These are phyloP conservation scores for Formica exsecta DNA, from an alignment of 1,140 invertebrate species.

Conservation along the genomic window DNA sequence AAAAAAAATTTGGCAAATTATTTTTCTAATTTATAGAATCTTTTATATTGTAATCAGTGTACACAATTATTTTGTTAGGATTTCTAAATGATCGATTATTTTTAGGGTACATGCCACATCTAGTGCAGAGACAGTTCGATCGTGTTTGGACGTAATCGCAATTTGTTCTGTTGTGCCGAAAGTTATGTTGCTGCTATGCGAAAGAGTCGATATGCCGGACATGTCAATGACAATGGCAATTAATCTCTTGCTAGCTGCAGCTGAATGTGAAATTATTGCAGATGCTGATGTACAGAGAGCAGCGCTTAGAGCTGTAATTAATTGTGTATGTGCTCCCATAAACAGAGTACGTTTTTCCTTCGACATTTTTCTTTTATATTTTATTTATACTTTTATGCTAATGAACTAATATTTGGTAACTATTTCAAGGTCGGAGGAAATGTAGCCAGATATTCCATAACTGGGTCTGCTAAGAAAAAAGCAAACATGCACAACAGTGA, in stretches of 20 bases:
- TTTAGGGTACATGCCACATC: conserved; percentile 81
- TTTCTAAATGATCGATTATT: conserved; percentile 55
- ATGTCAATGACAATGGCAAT: conserved; percentile 91
- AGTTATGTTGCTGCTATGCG: conserved; percentile 93
- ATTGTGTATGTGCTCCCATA: conserved; percentile 97
- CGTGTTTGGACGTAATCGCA: conserved; percentile 95
- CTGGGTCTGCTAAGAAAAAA: conserved; percentile 91
- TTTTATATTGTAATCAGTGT: background rate
- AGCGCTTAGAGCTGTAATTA: conserved; percentile 95
- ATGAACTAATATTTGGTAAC: background rate
- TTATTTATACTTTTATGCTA: conserved; percentile 19
- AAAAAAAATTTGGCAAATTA: conserved; percentile 18
- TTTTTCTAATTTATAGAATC: conserved; percentile 28
- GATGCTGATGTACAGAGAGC: conserved; percentile 97
- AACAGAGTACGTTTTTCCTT: conserved; percentile 88
- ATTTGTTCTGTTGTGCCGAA: conserved; percentile 96
- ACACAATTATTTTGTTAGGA: conserved; percentile 9
- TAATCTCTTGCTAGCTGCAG: conserved; percentile 93
- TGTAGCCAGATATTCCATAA: conserved; percentile 89
- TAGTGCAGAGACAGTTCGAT: conserved; percentile 95
- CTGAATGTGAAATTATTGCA: conserved; percentile 95
- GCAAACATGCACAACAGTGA: conserved; percentile 91
- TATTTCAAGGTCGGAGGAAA: conserved; percentile 87
- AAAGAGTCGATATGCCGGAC: conserved; percentile 92
- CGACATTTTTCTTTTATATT: background rate